Evolutionary conservation across 2,113 vertebrate genomes (phyloP), one percentile per base, ranked within the genome.

Genomic region (Athene noctua): DNA sequence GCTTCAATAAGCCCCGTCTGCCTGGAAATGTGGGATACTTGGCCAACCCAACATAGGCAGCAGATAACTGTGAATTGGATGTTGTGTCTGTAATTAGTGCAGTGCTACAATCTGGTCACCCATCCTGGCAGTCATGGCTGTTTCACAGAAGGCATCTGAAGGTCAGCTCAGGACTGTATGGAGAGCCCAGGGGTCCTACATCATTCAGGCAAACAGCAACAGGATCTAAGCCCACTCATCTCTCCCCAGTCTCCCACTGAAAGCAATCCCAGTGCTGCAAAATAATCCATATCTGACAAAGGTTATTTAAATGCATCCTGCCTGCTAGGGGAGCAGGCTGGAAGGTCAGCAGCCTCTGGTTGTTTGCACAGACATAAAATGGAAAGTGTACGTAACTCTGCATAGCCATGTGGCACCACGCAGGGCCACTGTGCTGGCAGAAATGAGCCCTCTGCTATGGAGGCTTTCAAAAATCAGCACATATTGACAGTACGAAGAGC

Each of bases 381-480:
- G 1, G 61, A 10, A 52, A 38, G 46, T 1, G 1, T 25, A 44
- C 15, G 2, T 13, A 26, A 32, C 36, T 52, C 27, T 38, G 34
- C 16, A 2, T 4, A 19, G 30, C 0, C 0, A 21, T 3, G 1
- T 6, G 32, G 63, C 62, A 70, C 63, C 22, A 12, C 2, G 7
- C 71, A 68, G 16, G 26, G 65, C 77, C n/a, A 42, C 11, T 15
- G 10, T 42, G 47, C 51, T 5, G 13, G 30, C 67, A 49, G 77
- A 30, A 49, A 65, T 3, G 6, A 72, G n/a, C 42, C 42, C 42
- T 30, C 49, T 26, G 44, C 49, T 42, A 20, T 1, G 9, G 59
- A 66, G 32, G 26, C 14, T 49, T 42, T 14, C 36, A 36, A 59
- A 52, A 32, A 52, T 7, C 36, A 38, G 70, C 68, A 19, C 11